Conservation (phyloP, 2,888 invertebrate species). For the Zaprionus lineosus region DNA sequence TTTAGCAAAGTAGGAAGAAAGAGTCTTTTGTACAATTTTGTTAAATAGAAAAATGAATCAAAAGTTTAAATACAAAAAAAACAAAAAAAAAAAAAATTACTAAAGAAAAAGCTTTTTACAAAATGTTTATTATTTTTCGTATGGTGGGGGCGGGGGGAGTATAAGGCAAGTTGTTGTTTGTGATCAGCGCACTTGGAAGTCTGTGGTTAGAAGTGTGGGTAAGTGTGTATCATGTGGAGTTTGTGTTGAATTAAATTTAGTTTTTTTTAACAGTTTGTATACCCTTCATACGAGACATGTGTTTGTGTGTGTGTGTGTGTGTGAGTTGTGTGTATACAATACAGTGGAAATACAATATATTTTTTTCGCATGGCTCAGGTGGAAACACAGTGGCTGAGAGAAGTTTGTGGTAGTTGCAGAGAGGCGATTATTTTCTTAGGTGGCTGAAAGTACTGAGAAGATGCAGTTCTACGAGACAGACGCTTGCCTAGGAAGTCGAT, state of each 20-base stretch:
- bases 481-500: conserved; percentile 27
- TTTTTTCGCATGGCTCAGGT: not conserved
- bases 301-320: conserved; percentile 12
- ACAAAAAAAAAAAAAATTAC: conserved; percentile 11
- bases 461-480: conserved; percentile 28
- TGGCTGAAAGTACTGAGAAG: conserved; percentile 14
- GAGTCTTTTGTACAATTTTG: conserved; percentile 18
- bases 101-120: conserved; percentile 39
- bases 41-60: not conserved
- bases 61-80: conserved; percentile 12
- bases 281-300: conserved; percentile 60
- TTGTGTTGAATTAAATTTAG: conserved; percentile 15
- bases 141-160: conserved; percentile 6
- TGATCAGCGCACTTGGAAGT: conserved; percentile 26
- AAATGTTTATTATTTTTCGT: conserved; percentile 20
- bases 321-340: conserved; percentile 5
- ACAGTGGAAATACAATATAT: not conserved
- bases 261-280: conserved; percentile 65
- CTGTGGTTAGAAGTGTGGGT: conserved; percentile 25
- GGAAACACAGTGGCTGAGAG: conserved; percentile 13
- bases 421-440: conserved; percentile 2
- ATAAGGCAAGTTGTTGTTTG: conserved; percentile 19
- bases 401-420: not conserved
- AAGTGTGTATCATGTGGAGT: conserved; percentile 21
- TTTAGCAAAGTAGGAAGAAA: conserved; percentile 23